Conservation (phyloP, 1,140 invertebrate species). For the Zophobas morio region DNA sequence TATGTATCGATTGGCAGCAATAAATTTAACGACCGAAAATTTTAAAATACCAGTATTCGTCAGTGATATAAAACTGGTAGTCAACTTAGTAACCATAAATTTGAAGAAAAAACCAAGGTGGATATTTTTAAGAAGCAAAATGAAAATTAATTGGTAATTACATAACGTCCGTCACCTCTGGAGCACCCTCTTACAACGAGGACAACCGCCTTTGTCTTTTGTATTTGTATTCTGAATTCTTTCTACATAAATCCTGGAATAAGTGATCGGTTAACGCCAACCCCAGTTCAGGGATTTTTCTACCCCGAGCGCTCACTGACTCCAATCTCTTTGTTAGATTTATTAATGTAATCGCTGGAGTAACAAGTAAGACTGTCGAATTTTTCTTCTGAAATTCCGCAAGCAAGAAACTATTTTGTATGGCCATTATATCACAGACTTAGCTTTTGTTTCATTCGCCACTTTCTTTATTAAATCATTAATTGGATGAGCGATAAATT, state of each 20-base stretch:
- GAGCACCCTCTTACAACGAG: slow-evolving; percentile 4
- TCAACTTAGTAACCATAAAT: no score
- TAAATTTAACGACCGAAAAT: no score
- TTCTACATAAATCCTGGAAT: slow-evolving; percentile 66
- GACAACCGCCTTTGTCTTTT: slow-evolving; percentile 43
- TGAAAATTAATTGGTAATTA: slow-evolving; percentile 29
- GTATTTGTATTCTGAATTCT: slow-evolving; percentile 66
- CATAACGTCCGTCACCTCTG: slow-evolving; percentile 3
- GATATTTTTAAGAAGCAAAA: no score
- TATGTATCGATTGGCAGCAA: no score
- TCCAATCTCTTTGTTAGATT: slow-evolving; percentile 66
- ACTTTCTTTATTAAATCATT: slow-evolving; percentile 11
- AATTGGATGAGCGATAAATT: slow-evolving; percentile 4
- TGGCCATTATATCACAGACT: slow-evolving; percentile 13
- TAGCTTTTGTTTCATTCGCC: slow-evolving; percentile 9
- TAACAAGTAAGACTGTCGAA: slow-evolving; percentile 63
- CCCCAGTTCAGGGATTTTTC: slow-evolving; percentile 67
- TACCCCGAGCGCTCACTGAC: slow-evolving; percentile 61
- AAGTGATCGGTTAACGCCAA: slow-evolving; percentile 68
- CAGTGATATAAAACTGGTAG: no score
- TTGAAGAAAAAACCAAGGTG: no score
- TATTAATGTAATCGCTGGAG: slow-evolving; percentile 67
- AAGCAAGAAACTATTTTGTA: background rate
- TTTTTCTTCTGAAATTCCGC: slow-evolving; percentile 13
- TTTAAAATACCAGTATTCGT: no score